phyloP scores from a whole-genome alignment of 2,113 vertebrate species.

The Herpetotheres cachinnans region DNA sequence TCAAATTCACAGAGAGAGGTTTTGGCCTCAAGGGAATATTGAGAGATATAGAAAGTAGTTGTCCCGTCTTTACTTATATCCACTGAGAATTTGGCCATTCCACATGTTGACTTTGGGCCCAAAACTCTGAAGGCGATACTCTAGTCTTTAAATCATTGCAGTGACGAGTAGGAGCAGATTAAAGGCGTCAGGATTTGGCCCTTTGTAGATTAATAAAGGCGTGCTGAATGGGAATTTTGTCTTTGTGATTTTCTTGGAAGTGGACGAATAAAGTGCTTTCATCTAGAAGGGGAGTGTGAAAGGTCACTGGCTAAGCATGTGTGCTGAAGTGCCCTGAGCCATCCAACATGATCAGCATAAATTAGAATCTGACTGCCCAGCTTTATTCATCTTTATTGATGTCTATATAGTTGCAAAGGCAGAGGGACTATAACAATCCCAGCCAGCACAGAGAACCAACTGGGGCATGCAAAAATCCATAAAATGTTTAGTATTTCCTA shows the following conservation, averaged over 20 bases:
- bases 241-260: constrained; percentile 63
- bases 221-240: constrained; percentile 44
- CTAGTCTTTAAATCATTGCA: not conserved
- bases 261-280: constrained; percentile 43
- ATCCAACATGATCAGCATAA: constrained; percentile 54
- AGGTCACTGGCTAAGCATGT: constrained; percentile 55
- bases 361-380: constrained; percentile 55
- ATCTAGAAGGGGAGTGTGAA: constrained; percentile 48
- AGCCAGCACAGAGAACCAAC: not conserved
- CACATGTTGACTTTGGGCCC: not conserved
- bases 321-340: constrained; percentile 51
- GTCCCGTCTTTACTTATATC: not conserved
- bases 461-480: constrained; percentile 35
- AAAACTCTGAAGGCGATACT: not conserved
- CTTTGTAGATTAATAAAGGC: constrained; percentile 50
- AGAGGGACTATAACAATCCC: not conserved
- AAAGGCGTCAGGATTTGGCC: constrained; percentile 18
- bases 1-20: not conserved
- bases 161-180: not conserved
- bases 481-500: constrained; percentile 34
- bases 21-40: not conserved
- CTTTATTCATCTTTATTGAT: constrained; percentile 57
- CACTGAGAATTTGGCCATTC: not conserved
- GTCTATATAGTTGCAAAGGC: constrained; percentile 39
- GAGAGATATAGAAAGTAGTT: not conserved